A percentile compares a stretch with the other conserved stretches of the same genome.
Conservation (phyloP, 2,888 invertebrate genomes). For the Nycteola revayana region DNA sequence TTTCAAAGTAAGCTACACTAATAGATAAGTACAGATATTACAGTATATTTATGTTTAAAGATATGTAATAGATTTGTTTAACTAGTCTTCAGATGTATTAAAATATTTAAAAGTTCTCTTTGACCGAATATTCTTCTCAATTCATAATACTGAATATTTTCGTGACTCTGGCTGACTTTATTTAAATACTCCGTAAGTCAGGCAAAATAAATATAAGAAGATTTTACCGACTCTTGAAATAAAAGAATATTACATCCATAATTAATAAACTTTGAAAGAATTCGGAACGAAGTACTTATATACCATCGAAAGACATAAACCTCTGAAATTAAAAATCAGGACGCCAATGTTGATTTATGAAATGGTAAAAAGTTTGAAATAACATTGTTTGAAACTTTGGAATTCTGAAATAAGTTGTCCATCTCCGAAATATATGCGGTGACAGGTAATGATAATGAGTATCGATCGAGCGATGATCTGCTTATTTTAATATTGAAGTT, state of each 20-base stretch:
- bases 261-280: constrained; percentile 25
- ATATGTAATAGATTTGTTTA: too few species aligned
- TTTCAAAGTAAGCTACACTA: too few species aligned
- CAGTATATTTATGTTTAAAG: too few species aligned
- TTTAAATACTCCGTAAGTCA: too few species aligned
- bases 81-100: too few species aligned
- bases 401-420: constrained; percentile 44
- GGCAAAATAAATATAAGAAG: too few species aligned
- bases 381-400: constrained; percentile 46
- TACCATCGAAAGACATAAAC: constrained; percentile 34
- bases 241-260: constrained; percentile 8
- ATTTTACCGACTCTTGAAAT: background rate
- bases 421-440: constrained; percentile 38
- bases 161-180: too few species aligned
- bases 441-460: constrained; percentile 3
- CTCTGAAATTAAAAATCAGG: constrained; percentile 39
- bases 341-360: constrained; percentile 51
- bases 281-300: constrained; percentile 21
- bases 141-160: too few species aligned
- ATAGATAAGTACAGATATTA: too few species aligned
- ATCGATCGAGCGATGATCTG: background rate
- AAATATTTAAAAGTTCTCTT: too few species aligned
- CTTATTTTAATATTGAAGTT: too few species aligned
- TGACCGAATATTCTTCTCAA: too few species aligned
- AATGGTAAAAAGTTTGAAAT: constrained; percentile 45